Percentiles rank a stretch among this genome's conserved stretches.
Evolutionary conservation across 2,888 invertebrate species (phyloP).

Genomic region (Ditula angustiorana): DNA sequence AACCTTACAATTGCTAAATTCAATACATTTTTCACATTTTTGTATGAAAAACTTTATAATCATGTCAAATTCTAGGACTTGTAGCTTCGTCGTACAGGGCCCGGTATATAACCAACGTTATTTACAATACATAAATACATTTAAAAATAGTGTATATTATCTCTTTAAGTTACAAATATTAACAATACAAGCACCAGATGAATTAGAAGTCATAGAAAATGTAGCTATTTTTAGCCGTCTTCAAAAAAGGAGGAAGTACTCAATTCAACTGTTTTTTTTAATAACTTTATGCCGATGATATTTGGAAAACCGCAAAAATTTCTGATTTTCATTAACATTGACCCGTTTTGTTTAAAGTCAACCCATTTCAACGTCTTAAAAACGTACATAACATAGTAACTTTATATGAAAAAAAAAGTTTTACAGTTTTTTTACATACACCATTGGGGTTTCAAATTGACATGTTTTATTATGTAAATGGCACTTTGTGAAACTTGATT

Average conservation of each 20-base stretch:
- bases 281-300: too few species aligned
- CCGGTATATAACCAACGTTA: constrained; percentile 67
- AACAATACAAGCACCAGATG: constrained; percentile 62
- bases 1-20: too few species aligned
- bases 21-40: too few species aligned
- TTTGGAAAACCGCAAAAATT: neutral
- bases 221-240: too few species aligned
- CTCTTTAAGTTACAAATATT: constrained; percentile 47
- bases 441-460: constrained; percentile 1
- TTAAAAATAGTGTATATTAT: constrained; percentile 49
- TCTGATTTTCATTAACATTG: neutral
- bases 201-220: neutral
- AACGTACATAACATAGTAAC: neutral
- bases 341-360: neutral
- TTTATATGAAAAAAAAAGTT: neutral
- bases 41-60: too few species aligned
- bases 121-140: constrained; percentile 70
- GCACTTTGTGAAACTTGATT: constrained; percentile 48
- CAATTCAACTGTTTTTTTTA: too few species aligned
- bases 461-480: constrained; percentile 42
- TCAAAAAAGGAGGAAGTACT: too few species aligned
- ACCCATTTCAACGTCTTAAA: neutral
- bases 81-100: too few species aligned
- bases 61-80: too few species aligned
- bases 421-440: neutral